Conservation (phyloP, 1,140 invertebrate species). For the Bombus breviceps region DNA sequence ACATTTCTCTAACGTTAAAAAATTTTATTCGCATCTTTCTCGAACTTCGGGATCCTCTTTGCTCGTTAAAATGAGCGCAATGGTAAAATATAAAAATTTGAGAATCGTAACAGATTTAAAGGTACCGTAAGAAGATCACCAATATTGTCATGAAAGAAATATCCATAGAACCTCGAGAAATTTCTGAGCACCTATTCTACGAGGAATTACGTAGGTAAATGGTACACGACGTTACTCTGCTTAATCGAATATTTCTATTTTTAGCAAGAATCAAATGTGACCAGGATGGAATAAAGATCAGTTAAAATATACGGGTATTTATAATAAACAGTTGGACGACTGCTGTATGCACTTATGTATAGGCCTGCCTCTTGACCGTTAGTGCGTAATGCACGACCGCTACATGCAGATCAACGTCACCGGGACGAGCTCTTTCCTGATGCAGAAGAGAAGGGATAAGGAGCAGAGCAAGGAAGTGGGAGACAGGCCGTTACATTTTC, state of each 20-base stretch:
- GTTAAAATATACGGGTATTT: conserved; percentile 5
- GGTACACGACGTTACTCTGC: not conserved
- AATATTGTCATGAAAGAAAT: not conserved
- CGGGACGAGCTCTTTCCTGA: conserved; percentile 47
- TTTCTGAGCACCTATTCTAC: no score
- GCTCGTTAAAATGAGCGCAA: no score
- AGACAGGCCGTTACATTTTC: conserved; percentile 66
- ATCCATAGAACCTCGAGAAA: no score
- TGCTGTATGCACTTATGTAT: conserved; percentile 56
- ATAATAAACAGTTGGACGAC: conserved; percentile 15
- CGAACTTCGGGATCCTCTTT: no score
- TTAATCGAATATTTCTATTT: not conserved
- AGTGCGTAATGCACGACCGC: conserved; percentile 66
- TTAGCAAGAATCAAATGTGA: not conserved
- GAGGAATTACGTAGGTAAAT: no score
- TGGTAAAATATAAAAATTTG: no score
- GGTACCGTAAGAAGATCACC: no score
- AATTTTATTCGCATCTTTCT: no score
- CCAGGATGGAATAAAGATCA: not conserved
- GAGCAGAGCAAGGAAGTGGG: conserved; percentile 13
- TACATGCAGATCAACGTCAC: conserved; percentile 67
- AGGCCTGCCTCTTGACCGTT: conserved; percentile 62
- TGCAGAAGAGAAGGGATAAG: conserved; percentile 34
- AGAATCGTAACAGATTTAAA: no score
- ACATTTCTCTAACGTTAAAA: no score